Evolutionary conservation across 2,797 vertebrate genomes (phyloP), one percentile per base, ranked within the genome.

Genomic region (Oceanodroma leucorhoa): DNA sequence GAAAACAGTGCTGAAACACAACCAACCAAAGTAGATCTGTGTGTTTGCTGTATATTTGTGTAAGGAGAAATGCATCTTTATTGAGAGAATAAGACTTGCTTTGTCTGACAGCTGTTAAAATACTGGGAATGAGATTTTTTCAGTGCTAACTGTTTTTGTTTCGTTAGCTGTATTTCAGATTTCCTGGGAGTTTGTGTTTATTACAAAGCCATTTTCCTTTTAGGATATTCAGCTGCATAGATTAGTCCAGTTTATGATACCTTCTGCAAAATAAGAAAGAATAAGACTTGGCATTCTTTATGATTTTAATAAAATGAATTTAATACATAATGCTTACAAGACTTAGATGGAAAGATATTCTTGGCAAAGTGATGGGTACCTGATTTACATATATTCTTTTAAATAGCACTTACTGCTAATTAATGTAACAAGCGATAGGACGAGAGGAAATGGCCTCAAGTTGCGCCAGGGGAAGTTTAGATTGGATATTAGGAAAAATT

Each of bases 1-100:
- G 75, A 93, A 95, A 96, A 81, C 76, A 66, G 84, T 89, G 88
- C 93, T 94, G 95, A 95, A 95, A 95, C 57, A 78, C 51, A 78
- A 87, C 70, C 53, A 95, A 61, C 75, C 67, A 76, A 86, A 87
- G 82, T n/a, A 88, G 82, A 73, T 43, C 60, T 78, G 60, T 64
- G 16, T 50, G 21, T 75, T 34, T 90, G 69, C 58, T 93, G 61
- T 93, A 20, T 94, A 85, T 95, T 71, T 87, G 51, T 94, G 73
- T 91, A 78, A 79, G 34, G 82, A 92, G 90, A 85, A 91, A 86
- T 60, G 66, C 43, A 50, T 34, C 67, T 90, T 80, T 46, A 38
- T 43, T 43, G 67, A 60, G 48, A 82, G 64, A 88, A 64, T 34
- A 83, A 38, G 55, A 65, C 83, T 71, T 82, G 45, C 58, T 77